phyloP scores from a whole-genome alignment of 2,888 invertebrate species.

The Argyra leucocephala region DNA sequence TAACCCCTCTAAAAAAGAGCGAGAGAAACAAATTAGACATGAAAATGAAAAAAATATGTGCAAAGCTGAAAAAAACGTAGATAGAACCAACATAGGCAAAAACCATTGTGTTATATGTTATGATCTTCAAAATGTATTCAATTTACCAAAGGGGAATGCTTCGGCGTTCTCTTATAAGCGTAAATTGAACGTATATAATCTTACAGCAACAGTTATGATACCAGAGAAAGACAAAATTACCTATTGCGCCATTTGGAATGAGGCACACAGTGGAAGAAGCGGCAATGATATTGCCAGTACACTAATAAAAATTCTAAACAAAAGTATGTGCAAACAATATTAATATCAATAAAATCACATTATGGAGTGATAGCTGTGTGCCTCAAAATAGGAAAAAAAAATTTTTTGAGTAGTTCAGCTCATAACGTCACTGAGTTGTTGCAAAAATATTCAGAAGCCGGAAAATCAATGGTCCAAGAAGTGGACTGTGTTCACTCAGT shows the following conservation, averaged over 20 bases:
- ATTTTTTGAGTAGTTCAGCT: not conserved
- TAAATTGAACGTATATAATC: constrained; percentile 16
- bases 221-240: constrained; percentile 11
- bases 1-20: constrained; percentile 3
- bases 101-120: constrained; percentile 15
- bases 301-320: constrained; percentile 11
- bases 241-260: constrained; percentile 17
- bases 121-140: constrained; percentile 20
- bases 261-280: constrained; percentile 1
- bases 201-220: constrained; percentile 15
- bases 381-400: constrained; percentile 8
- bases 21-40: not conserved
- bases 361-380: constrained; percentile 11
- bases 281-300: constrained; percentile 8
- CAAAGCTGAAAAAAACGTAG: constrained; percentile 9
- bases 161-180: constrained; percentile 16
- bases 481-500: not conserved
- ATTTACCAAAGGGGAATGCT: constrained; percentile 15
- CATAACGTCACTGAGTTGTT: not conserved
- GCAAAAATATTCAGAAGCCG: not conserved
- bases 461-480: not conserved
- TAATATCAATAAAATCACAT: not conserved
- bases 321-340: not conserved
- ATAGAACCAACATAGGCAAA: constrained; percentile 11
- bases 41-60: constrained; percentile 7